Base-by-base conservation (phyloP, 2,797 vertebrate genomes). In the Lepus townsendii region DNA sequence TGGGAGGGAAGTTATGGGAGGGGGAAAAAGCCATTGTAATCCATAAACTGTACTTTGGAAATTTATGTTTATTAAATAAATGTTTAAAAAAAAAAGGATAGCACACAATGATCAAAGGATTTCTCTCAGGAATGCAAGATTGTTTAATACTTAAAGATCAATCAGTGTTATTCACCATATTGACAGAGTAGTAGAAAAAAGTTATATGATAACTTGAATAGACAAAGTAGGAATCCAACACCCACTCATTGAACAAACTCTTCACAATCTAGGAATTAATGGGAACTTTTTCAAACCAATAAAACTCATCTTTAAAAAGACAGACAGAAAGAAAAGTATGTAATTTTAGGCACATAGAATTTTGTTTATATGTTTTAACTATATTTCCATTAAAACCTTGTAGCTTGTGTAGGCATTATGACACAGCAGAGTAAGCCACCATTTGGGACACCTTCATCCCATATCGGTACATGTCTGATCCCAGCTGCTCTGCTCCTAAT, bases 171-270 rank as follows among this genome's bases (percentile, higher is more conserved):
- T 63, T 71, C 19, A 93, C 72, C 68, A 47, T 91, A 77, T 84
- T 72, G 82, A 71, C 32, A 87, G 82, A 87, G 87, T 62, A 91
- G 62, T 91, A 38, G 47, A 85, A 57, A 79, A 84, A 84, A 94
- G 79, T 12, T 66, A 66, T 50, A 54, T 22, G 27, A 76, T 76
- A 80, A 60, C 76, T 85, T 91, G 68, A 93, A 73, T 69, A 93
- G 50, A 88, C 65, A 84, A 57, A 78, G 86, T 79, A 92, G 75
- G 50, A 75, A 27, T 83, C 73, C 68, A 87, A 85, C 50, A 66
- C 0, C 3, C 27, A 79, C 22, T 80, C 77, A 87, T 72, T 38
- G 35, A 63, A 80, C 17, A 82, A 86, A 77, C 19, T 82, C 42
- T 66, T 65, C 72, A 30, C 26, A 90, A 88, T 50, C 24, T 69